These are phyloP conservation scores for Garrulus glandarius DNA, from an alignment of 2,797 vertebrate species.

Conservation along the genomic window DNA sequence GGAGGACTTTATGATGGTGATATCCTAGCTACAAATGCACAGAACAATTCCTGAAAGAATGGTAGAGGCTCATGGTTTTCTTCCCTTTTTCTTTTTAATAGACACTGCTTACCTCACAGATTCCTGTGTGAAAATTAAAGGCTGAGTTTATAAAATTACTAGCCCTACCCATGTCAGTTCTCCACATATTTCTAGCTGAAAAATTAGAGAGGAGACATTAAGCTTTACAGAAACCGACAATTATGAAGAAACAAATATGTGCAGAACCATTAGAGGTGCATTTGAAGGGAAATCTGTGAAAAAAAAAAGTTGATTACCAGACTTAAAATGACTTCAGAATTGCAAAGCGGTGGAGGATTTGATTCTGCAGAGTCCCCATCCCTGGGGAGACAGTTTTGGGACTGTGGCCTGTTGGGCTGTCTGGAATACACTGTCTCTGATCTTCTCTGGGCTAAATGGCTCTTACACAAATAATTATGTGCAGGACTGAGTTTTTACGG, in stretches of 20 bases:
- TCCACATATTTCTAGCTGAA: slow-evolving; percentile 19
- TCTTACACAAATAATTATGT: not conserved
- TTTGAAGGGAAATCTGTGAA: slow-evolving; percentile 8
- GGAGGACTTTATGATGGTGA: not conserved
- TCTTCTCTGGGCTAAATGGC: not conserved
- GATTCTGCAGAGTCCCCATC: not conserved
- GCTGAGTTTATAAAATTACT: slow-evolving; percentile 39
- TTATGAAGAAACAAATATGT: not conserved
- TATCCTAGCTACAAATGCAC: not conserved
- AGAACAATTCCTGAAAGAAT: not conserved
- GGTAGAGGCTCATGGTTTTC: not conserved
- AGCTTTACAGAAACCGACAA: slow-evolving; percentile 35
- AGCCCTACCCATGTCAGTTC: slow-evolving; percentile 20
- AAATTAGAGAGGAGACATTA: slow-evolving; percentile 41
- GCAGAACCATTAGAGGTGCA: slow-evolving; percentile 9
- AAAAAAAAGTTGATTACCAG: not conserved
- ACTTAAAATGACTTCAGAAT: not conserved
- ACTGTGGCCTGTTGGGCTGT: not conserved
- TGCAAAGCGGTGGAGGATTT: not conserved
- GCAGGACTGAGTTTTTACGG: not conserved
- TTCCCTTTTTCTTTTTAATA: not conserved
- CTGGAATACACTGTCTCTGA: not conserved
- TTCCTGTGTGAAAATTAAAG: slow-evolving; percentile 49
- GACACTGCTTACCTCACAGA: not conserved
- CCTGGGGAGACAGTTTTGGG: not conserved